phyloP scores from a whole-genome alignment of 2,797 vertebrate genomes.

The Enteromius afrohamiltoni region DNA sequence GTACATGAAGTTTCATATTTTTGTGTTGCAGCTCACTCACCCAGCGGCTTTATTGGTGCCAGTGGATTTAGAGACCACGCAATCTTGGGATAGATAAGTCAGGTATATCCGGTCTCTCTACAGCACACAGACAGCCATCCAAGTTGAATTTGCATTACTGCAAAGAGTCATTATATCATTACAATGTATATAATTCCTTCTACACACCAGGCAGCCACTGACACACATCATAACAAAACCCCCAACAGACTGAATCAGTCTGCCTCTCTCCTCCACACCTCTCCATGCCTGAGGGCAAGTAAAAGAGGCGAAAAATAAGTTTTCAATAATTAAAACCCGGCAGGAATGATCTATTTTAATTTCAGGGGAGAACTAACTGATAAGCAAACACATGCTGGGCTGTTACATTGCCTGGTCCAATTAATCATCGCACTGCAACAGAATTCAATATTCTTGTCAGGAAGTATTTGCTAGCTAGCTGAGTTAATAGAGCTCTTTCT shows the following conservation, averaged over 20 bases:
- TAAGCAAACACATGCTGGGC: conserved; percentile 51
- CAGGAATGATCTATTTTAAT: conserved; percentile 55
- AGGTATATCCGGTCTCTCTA: conserved; percentile 9
- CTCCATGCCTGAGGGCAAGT: conserved; percentile 12
- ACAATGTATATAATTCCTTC: conserved; percentile 36
- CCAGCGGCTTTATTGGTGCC: conserved; percentile 9
- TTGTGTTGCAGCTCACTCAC: conserved; percentile 28
- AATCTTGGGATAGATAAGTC: conserved; percentile 37
- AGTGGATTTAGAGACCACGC: conserved; percentile 8
- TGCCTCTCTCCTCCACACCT: conserved; percentile 13
- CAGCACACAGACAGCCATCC: conserved; percentile 10
- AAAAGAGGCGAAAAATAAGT: conserved; percentile 3
- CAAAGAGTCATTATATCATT: conserved; percentile 52
- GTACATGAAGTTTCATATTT: conserved; percentile 25
- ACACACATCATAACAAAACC: conserved; percentile 28
- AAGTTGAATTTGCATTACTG: conserved; percentile 42
- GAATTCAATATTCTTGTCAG: conserved; percentile 58
- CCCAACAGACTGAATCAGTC: conserved; percentile 23
- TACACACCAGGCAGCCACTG: conserved; percentile 19
- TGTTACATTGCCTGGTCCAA: conserved; percentile 47
- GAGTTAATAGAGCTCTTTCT: conserved; percentile 53
- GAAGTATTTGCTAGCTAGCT: conserved; percentile 45
- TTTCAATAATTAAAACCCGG: conserved; percentile 55
- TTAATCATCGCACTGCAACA: conserved; percentile 53
- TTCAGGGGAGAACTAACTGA: conserved; percentile 46